These are phyloP conservation scores for Byasa hedistus DNA, from an alignment of 2,888 invertebrate genomes.

Conservation along the genomic window DNA sequence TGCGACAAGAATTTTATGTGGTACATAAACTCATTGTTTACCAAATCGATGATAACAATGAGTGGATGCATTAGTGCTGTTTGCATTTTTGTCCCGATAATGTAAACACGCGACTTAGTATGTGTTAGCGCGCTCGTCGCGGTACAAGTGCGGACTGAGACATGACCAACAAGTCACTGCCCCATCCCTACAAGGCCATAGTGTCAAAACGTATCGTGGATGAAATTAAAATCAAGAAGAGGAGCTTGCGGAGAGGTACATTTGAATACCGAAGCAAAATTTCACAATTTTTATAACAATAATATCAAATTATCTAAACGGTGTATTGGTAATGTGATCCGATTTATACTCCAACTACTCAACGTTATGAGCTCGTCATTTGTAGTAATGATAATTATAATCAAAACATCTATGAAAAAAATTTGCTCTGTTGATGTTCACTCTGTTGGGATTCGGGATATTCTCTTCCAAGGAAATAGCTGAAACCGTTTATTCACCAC, in stretches of 20 bases:
- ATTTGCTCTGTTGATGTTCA: too few species aligned
- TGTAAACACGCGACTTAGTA: slow-evolving; percentile 20
- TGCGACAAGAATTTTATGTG: slow-evolving; percentile 17
- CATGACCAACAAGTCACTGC: slow-evolving; percentile 43
- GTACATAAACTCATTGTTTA: slow-evolving; percentile 21
- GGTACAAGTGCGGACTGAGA: slow-evolving; percentile 16
- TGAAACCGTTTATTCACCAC: too few species aligned
- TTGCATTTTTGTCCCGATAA: slow-evolving; percentile 20
- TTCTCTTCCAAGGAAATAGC: too few species aligned
- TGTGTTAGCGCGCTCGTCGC: slow-evolving; percentile 23
- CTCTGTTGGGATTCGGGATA: too few species aligned
- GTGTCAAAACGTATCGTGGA: slow-evolving; percentile 47
- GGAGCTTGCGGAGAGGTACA: slow-evolving; percentile 55
- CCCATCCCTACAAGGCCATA: slow-evolving; percentile 38
- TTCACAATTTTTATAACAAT: too few species aligned
- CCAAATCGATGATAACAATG: slow-evolving; percentile 20
- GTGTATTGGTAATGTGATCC: too few species aligned
- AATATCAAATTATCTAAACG: too few species aligned
- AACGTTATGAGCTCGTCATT: too few species aligned
- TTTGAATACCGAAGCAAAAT: not conserved
- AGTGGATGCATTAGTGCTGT: slow-evolving; percentile 10
- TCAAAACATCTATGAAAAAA: too few species aligned
- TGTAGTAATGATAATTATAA: too few species aligned
- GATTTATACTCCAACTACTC: too few species aligned
- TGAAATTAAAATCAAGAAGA: slow-evolving; percentile 52